Base-by-base conservation (phyloP, 2,888 invertebrate genomes). In the Caenorhabditis sp. region DNA sequence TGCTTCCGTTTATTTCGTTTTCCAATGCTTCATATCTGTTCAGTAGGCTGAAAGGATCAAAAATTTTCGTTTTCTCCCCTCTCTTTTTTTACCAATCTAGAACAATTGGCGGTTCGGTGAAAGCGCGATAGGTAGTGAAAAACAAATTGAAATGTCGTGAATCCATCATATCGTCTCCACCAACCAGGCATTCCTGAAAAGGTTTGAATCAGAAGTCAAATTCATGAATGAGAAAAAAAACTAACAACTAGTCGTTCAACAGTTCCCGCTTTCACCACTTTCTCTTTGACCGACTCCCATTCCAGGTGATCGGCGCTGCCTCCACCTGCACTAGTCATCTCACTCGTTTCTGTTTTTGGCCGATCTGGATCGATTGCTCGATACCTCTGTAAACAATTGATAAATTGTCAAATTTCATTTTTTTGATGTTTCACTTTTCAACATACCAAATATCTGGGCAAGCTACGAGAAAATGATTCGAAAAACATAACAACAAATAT, bases 81-180 rank as follows among this genome's bases (percentile, higher is more conserved):
- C 6, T 10, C 10, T 53, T 4, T 53, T 19, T 53, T 62, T 65
- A 79, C 77, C 78, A 79, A 49, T 84, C 79, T 21, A 85, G 67
- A 19, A 85, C 85, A 8, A 78, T 73, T 1, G 66, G 58, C 1
- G 86, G 76, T 37, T 93, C 93, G 83, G 96, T 93, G 89, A 97
- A 97, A 53, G 93, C 93, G 71, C 95, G 91, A 89, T 94, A 96
- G 1, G 95, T 95, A 81, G 95, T 94, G 83, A 99, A 92, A 90
- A 99, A 97, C 60, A 97, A 95, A 89, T 96, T 95, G 89, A 97
- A 94, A 89, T 97, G 96, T 37, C 96, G 95, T 74, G 95, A 95
- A 90, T 99, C 97, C 84, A 97, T 91, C 89, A 96, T 95, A 55
- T 96, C 96, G 88, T 95, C 95, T 66, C 94, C 63, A 31, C 83